These are phyloP conservation scores for Melanophora roralis DNA, from an alignment of 2,888 invertebrate genomes.

Conservation along the genomic window DNA sequence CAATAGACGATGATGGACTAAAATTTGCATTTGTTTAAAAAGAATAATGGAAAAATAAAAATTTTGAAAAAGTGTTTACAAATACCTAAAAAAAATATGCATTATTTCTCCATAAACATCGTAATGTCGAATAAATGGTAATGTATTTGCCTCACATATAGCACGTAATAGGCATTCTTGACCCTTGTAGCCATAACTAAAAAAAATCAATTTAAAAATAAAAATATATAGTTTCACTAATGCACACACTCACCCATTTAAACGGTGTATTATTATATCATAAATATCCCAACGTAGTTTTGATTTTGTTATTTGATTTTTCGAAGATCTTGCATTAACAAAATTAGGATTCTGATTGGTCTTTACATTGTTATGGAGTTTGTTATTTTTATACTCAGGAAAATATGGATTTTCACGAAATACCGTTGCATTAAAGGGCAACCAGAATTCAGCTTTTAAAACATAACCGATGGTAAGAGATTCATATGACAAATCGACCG, in stretches of 20 bases:
- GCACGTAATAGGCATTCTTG: conserved; percentile 70
- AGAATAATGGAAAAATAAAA: not conserved
- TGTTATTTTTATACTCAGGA: conserved; percentile 68
- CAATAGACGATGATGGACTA: conserved; percentile 69
- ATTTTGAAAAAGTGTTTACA: not conserved
- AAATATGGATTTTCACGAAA: conserved; percentile 71
- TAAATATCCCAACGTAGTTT: conserved; percentile 69
- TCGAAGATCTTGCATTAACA: conserved; percentile 32
- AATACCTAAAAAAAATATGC: conserved; percentile 70
- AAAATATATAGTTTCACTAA: not conserved
- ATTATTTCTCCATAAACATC: conserved; percentile 69
- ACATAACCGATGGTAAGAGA: conserved; percentile 72
- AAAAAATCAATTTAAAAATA: not conserved
- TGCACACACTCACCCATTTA: conserved; percentile 65
- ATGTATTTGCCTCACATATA: conserved; percentile 69
- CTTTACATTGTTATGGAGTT: conserved; percentile 4
- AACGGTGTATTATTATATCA: conserved; percentile 66
- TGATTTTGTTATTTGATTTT: conserved; percentile 50
- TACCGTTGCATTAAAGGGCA: conserved; percentile 71
- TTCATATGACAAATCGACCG: conserved; percentile 71
- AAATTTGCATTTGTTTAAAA: too few relatives aligned
- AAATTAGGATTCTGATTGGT: conserved; percentile 18
- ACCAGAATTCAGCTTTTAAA: conserved; percentile 69
- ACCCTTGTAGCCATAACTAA: conserved; percentile 71
- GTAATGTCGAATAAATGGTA: conserved; percentile 67